Evolutionary conservation across 2,888 invertebrate genomes (phyloP), one percentile per base, ranked within the genome.

Genomic region (Drosophila testacea): DNA sequence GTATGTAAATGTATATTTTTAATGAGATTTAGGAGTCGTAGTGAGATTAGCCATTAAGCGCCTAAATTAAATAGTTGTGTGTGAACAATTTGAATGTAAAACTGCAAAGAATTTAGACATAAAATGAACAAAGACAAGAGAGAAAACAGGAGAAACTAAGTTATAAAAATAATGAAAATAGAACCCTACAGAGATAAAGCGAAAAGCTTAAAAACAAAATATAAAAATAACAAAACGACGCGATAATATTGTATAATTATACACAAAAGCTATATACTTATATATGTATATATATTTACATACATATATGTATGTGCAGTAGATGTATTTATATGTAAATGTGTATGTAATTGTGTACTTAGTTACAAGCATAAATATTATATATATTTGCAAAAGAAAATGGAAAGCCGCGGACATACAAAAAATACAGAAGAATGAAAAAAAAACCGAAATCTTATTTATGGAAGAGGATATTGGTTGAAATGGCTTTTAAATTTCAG

Each of bases 271-370:
- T 79, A 79, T 70, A 71, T 77, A 80, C 50, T 61, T 68, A 69
- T 73, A 85, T 64, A 72, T 80, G 56, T 65, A 78, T 74, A 77
- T 71, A 65, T 68, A 81, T 83, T 63, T 79, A 69, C 73, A 78
- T 74, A 73, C 81, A 74, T 83, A 69, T 78, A 73, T 73, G 62
- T 70, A 74, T 71, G 84, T 75, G 73, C 77, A 81, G 84, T 85
- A 85, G 89, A 70, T 89, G 83, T 86, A 84, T 87, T 87, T 86
- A 85, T 85, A 77, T 84, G 88, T 86, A 88, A 87, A 89, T 89
- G 82, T 86, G 89, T 77, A 87, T 82, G 85, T 89, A 87, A 76
- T 78, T 88, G 83, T 86, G 83, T 83, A 83, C 83, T 83, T 83
- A 83, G 83, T 86, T 83, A 80, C 73, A 77, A 61, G 70, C 67